These are phyloP conservation scores for Ptilonorhynchus violaceus DNA, from an alignment of 2,113 vertebrate species.

Conservation along the genomic window DNA sequence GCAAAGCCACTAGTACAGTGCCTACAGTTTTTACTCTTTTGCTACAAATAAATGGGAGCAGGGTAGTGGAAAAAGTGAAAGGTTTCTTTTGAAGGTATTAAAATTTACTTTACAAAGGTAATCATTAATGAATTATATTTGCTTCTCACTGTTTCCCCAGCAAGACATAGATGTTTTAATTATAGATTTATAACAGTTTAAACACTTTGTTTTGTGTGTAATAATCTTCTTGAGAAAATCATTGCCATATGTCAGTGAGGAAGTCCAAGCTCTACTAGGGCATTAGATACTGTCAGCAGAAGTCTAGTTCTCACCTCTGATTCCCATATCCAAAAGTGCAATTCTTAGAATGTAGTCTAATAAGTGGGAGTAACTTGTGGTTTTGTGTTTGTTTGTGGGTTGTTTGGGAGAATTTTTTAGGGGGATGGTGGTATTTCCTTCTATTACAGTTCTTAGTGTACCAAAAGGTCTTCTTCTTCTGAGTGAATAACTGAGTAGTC, in stretches of 20 bases:
- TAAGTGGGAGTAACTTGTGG: rapidly evolving
- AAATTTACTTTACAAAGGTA: neutral
- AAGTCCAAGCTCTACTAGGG: neutral
- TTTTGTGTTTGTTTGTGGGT: neutral
- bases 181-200: neutral
- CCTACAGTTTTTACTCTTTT: neutral
- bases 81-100: neutral
- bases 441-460: neutral
- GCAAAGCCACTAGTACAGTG: neutral
- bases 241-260: neutral
- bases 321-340: neutral
- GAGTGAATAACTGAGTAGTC: neutral
- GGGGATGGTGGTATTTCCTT: neutral
- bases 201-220: neutral
- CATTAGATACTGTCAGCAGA: neutral
- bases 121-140: neutral
- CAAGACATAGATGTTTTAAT: neutral
- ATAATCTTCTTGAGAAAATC: neutral
- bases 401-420: neutral
- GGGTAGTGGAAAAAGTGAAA: neutral
- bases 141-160: neutral
- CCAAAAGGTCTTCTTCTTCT: neutral
- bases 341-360: neutral
- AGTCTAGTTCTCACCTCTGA: neutral
- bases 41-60: neutral